Conservation (phyloP, 2,113 vertebrate species). For the Antigone vipio region DNA sequence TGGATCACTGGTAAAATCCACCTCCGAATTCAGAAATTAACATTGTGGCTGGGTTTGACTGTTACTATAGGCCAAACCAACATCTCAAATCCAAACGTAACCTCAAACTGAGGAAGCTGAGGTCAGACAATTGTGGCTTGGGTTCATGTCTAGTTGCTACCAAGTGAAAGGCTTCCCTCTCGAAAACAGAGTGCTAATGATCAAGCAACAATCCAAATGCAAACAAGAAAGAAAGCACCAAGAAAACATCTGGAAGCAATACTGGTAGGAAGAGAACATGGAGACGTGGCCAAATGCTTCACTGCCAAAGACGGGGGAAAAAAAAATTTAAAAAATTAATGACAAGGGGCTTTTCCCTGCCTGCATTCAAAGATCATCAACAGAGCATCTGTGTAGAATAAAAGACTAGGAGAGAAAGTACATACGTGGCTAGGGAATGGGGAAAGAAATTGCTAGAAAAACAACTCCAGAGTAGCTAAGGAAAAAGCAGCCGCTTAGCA, state of each 20-base stretch:
- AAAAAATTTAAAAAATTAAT: background rate
- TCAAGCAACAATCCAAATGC: background rate
- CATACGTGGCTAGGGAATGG: background rate
- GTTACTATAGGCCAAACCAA: background rate
- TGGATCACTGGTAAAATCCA: background rate
- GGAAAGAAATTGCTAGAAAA: slow-evolving; percentile 14
- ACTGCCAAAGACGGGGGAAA: background rate
- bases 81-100: slow-evolving; percentile 7
- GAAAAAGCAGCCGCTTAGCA: background rate
- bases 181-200: slow-evolving; percentile 29
- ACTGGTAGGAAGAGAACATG: background rate
- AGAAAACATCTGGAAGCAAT: slow-evolving; percentile 69
- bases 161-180: slow-evolving; percentile 25
- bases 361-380: background rate
- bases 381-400: background rate
- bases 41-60: background rate
- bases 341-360: slow-evolving; percentile 42
- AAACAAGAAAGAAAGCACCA: slow-evolving; percentile 9
- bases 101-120: slow-evolving; percentile 25
- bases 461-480: background rate
- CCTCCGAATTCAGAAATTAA: background rate
- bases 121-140: slow-evolving; percentile 39
- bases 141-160: background rate
- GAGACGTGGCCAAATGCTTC: slow-evolving; percentile 45
- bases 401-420: background rate